phyloP scores from a whole-genome alignment of 2,113 vertebrate species.

The chimpanzee (Pan troglodytes) region NHGRI_mPanTro3-v2.1_pri NC_072409.2:19988001-19988500 shows the following conservation, averaged over 20 bases:
- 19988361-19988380: not conserved
- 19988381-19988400: not conserved
- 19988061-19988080: rapidly evolving
- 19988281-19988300: not conserved
- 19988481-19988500: too few species aligned
- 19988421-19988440: not conserved
- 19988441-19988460: not conserved
- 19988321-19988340: not conserved
- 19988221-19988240: not conserved
- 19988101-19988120: not conserved
- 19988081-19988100: not conserved
- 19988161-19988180: not conserved
- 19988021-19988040: not conserved
- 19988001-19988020: not conserved
- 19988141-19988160: not conserved
- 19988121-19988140: not conserved
- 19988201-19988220: not conserved
- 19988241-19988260: not conserved
- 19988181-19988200: not conserved
- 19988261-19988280: not conserved
- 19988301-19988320: not conserved
- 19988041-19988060: not conserved
- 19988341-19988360: not conserved
- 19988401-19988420: not conserved
- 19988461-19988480: too few species aligned